Conservation (phyloP, 2,888 invertebrate species). For the Drosophila helvetica region DNA sequence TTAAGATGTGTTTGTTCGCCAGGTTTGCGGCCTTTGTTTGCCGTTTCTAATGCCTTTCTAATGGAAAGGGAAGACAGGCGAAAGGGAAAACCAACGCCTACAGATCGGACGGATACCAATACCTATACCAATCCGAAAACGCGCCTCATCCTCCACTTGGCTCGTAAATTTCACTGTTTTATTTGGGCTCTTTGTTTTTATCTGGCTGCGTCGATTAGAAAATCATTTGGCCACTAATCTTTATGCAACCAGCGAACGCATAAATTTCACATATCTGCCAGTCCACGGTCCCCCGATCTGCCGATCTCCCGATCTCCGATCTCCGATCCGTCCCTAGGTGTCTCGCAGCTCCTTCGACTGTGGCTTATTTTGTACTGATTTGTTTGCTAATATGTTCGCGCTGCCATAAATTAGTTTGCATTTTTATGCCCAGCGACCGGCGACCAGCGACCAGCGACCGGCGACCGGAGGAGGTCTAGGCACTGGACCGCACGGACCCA, state of each 20-base stretch:
- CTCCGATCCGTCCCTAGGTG: slow-evolving; percentile 6
- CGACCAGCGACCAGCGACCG: slow-evolving; percentile 31
- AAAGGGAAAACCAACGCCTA: neutral
- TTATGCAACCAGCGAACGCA: slow-evolving; percentile 73
- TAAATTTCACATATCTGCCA: slow-evolving; percentile 61
- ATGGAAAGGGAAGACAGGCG: neutral
- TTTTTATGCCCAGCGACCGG: slow-evolving; percentile 53
- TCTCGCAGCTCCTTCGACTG: slow-evolving; percentile 13
- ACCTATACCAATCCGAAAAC: neutral
- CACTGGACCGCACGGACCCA: neutral
- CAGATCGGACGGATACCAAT: too few species aligned
- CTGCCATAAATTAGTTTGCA: slow-evolving; percentile 79
- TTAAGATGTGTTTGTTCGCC: slow-evolving; percentile 9
- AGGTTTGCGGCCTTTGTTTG: slow-evolving; percentile 21
- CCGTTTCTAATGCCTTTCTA: slow-evolving; percentile 2
- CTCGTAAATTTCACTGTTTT: slow-evolving; percentile 70
- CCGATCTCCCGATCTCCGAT: slow-evolving; percentile 8
- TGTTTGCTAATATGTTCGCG: slow-evolving; percentile 81
- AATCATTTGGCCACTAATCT: slow-evolving; percentile 76
- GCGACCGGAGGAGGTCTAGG: slow-evolving; percentile 45
- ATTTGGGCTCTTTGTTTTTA: slow-evolving; percentile 71
- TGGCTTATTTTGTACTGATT: slow-evolving; percentile 81
- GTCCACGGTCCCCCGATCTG: slow-evolving; percentile 6
- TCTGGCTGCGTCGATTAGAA: slow-evolving; percentile 70
- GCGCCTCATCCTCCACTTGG: slow-evolving; percentile 12